Evolutionary conservation across 2,797 vertebrate genomes (phyloP), one percentile per base, ranked within the genome.

Genomic region (Tangara arthus): DNA sequence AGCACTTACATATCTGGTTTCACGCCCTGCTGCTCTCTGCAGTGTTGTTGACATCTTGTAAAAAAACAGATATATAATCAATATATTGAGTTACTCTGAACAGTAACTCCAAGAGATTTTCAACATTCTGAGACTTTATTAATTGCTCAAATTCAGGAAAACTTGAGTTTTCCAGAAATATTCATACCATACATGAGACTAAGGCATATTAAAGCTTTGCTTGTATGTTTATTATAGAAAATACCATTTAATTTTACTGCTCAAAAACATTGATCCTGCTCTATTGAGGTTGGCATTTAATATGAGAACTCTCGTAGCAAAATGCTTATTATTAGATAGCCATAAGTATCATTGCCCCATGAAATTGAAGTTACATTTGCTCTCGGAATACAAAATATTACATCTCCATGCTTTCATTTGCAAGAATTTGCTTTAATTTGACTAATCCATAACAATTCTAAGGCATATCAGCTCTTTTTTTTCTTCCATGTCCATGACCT

Each of bases 1-100:
- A 32, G 64, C 63, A 98, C 99, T 98, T 97, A 99, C 99, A 97
- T 99, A 99, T 99, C 98, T 99, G 56, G 99, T 99, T 98, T 99
- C 99, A 80, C 99, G 98, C 44, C 99, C 99, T 90, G 98, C 93
- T 89, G 98, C 97, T 97, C 98, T 98, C 65, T 98, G 97, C 77
- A 97, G 93, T 23, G 97, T 95, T 68, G 97, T 95, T 89, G 97
- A 94, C 39, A 87, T 96, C 97, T 98, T 84, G 94, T 82, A 65
- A 88, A 97, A 96, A 97, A 89, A 57, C 7, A 70, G 26, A 86
- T 32, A 57, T 11, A 87, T 77, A 69, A 79, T 41, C 47, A 15
- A 46, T 23, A 44, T 22, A 88, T 72, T 80, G 44, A 90, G 35
- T 32, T 90, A 53, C 21, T 76, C 44, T 46, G 56, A 57, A 47